These are phyloP conservation scores for Acipenser transmontanus DNA, from an alignment of 2,797 vertebrate genomes.

Conservation along the genomic window DNA sequence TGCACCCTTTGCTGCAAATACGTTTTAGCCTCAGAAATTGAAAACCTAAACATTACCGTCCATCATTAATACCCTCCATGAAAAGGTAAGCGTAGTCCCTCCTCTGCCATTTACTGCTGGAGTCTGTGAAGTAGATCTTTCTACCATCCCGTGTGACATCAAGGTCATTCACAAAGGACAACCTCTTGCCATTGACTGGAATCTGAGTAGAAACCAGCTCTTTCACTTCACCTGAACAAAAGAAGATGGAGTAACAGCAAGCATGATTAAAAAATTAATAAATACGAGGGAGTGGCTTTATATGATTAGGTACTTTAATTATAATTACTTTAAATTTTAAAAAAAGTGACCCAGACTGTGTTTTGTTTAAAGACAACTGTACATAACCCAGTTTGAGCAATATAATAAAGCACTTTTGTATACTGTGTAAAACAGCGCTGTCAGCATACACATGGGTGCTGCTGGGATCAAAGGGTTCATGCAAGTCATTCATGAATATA, in stretches of 20 bases:
- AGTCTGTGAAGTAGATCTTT: conserved; percentile 90
- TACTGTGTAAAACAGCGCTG: no score
- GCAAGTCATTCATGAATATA: no score
- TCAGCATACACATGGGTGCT: no score
- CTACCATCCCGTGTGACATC: conserved; percentile 79
- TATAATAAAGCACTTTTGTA: no score
- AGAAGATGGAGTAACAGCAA: conserved; percentile 6
- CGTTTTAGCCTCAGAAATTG: neutral
- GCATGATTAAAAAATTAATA: no score
- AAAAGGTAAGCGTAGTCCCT: conserved; percentile 74
- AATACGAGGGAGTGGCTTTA: no score
- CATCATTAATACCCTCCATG: conserved; percentile 90
- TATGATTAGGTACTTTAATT: neutral
- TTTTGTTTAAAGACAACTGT: no score
- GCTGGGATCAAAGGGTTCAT: no score
- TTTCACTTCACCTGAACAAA: conserved; percentile 62
- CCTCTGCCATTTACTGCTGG: conserved; percentile 93
- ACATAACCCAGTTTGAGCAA: no score
- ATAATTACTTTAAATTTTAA: conserved; percentile 1
- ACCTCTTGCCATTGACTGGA: conserved; percentile 68
- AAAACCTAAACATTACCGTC: conserved; percentile 59
- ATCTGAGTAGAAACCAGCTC: conserved; percentile 65
- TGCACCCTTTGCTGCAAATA: neutral
- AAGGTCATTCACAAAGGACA: conserved; percentile 88
- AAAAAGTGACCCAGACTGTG: neutral